Percentiles rank a stretch among this genome's conserved stretches.
Evolutionary conservation across 2,797 vertebrate genomes (phyloP).

Genomic region (Phoebastria nigripes): DNA sequence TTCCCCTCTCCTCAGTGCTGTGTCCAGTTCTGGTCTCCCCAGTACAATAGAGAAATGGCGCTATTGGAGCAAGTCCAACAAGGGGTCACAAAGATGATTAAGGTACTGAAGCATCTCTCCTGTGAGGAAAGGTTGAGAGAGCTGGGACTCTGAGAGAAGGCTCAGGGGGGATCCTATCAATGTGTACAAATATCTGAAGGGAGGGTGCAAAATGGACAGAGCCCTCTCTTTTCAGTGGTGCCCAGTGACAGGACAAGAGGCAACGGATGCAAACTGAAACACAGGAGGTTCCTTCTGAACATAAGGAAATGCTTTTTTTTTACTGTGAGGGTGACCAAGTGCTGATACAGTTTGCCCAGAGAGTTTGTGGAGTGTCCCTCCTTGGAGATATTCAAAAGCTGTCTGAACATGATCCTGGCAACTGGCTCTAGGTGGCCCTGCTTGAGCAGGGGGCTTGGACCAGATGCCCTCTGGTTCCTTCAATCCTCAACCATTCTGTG

Average conservation of each 20-base stretch:
- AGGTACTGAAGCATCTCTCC: not conserved
- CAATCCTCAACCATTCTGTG: not conserved
- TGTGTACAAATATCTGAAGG: not conserved
- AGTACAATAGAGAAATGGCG: not conserved
- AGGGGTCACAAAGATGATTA: not conserved
- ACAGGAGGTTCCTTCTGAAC: not conserved
- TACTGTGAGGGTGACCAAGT: not conserved
- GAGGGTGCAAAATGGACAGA: not conserved
- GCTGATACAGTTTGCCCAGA: not conserved
- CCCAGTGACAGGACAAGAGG: not conserved
- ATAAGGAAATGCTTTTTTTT: not conserved
- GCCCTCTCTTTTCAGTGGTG: not conserved
- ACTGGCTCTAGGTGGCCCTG: not conserved
- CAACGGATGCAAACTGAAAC: not conserved
- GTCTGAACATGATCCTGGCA: not conserved
- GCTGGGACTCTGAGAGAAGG: not conserved
- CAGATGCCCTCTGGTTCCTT: not conserved
- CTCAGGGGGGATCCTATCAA: not conserved
- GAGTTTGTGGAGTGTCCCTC: not conserved
- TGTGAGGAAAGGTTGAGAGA: not conserved
- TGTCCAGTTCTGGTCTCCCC: not conserved
- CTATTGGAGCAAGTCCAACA: not conserved
- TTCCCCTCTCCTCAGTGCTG: not conserved
- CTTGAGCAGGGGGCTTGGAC: not conserved
- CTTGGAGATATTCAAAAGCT: not conserved